Base-by-base conservation (phyloP, 2,888 invertebrate species). In the Sesia apiformis region DNA sequence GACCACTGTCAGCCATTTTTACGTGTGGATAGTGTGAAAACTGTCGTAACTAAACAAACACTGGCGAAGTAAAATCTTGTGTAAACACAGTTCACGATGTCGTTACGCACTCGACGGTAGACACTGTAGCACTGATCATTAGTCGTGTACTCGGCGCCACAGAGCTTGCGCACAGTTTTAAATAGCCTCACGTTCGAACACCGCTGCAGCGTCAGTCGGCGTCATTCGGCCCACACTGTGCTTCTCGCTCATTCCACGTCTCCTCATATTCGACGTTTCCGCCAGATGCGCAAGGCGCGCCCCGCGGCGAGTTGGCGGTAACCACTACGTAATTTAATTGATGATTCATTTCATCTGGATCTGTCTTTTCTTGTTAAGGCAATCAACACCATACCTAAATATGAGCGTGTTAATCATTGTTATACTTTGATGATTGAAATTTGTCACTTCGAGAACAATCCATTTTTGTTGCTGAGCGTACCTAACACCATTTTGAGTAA, bases 1-100 rank as follows among this genome's bases (percentile, higher is more conserved):
- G 94, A 84, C 93, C 92, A 91, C 94, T 92, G 91, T 96, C 95
- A 81, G 95, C 94, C 96, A 96, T 96, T 91, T 83, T 86, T 75
- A 76, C 71, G 72, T 74, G 67, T 75, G 64, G 75, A 62, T 73
- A 63, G 60, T 70, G 68, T 68, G 66, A 65, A 74, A 78, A 76
- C 74, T 69, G 71, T 75, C 66, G 77, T 72, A 85, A 84, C 84
- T 85, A 88, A 89, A 88, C 84, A 89, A 89, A 88, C 89, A 89
- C 89, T 82, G 74, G 60, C 62, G 23, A 23, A 2, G 23, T 23
- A 23, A 23, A 23, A 23, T 78, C 70, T 80, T 74, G 79, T 78
- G 81, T 85, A 85, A 84, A 88, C 89, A 88, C 88, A 71, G 74
- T 72, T 81, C 80, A 78, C 82, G 69, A 68, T 74, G 72, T 76